Percentiles rank a stretch among this genome's conserved stretches.
Evolutionary conservation across 2,113 vertebrate genomes (phyloP).

Genomic region (Forbesichthys agassizii): DNA sequence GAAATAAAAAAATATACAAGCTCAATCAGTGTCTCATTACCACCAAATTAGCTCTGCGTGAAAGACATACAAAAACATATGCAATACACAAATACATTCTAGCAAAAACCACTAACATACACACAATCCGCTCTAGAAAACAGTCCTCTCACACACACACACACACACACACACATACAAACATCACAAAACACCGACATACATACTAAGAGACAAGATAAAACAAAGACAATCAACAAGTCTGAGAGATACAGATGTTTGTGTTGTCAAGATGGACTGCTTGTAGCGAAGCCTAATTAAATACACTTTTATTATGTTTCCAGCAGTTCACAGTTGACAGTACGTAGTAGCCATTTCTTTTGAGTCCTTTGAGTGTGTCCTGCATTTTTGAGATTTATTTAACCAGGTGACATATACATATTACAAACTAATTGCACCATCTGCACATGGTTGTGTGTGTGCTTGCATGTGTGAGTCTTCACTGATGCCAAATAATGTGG

Average conservation of each 20-base stretch:
- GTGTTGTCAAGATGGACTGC: constrained; percentile 35
- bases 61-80: not conserved
- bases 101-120: not conserved
- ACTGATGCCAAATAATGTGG: constrained; percentile 3
- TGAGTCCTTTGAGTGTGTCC: not conserved
- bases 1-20: too few relatives aligned
- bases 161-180: not conserved
- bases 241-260: constrained; percentile 37
- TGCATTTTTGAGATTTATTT: constrained; percentile 25
- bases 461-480: not conserved
- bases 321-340: constrained; percentile 28
- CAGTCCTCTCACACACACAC: not conserved
- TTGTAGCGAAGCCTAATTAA: constrained; percentile 30
- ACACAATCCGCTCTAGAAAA: not conserved
- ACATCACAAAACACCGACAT: not conserved
- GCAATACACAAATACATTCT: not conserved
- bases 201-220: not conserved
- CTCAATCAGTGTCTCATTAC: not conserved
- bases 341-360: constrained; percentile 24
- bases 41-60: not conserved
- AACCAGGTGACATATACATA: constrained; percentile 42
- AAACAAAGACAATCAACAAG: not conserved
- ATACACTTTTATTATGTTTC: constrained; percentile 40
- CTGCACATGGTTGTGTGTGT: constrained; percentile 39
- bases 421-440: constrained; percentile 57